phyloP scores from a whole-genome alignment of 2,888 invertebrate genomes.

The Apocheima hispidaria region DNA sequence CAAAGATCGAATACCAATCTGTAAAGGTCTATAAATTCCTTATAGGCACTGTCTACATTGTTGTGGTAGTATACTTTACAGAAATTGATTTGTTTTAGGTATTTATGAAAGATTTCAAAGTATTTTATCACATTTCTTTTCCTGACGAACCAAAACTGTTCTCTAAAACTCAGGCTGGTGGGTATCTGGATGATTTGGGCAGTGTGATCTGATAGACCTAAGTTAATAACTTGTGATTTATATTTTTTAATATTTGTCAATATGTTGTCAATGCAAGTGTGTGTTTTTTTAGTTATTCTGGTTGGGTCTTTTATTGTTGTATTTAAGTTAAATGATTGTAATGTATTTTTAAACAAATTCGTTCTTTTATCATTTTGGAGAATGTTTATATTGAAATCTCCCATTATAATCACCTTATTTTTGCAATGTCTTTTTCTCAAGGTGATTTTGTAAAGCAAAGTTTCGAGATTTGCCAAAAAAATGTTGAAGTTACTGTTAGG shows the following conservation, averaged over 20 bases:
- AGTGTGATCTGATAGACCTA: conserved; percentile 2
- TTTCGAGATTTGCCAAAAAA: not conserved
- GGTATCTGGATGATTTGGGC: not conserved
- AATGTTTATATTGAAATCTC: not conserved
- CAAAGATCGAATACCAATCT: not conserved
- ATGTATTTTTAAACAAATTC: not conserved
- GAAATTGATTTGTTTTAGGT: not conserved
- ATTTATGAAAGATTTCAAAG: not conserved
- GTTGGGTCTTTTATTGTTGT: not conserved
- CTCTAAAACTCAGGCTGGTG: not conserved
- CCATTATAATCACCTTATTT: not conserved
- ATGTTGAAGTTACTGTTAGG: conserved; percentile 2
- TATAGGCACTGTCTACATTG: not conserved
- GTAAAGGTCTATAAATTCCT: conserved; percentile 1
- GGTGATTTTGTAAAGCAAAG: not conserved
- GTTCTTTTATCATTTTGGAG: not conserved
- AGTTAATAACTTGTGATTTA: not conserved
- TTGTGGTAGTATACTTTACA: not conserved
- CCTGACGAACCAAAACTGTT: not conserved
- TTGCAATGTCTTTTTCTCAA: not conserved
- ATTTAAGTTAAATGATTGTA: not conserved
- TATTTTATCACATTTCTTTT: not conserved
- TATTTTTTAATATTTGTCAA: not conserved
- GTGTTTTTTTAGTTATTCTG: not conserved
- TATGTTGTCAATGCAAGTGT: conserved; percentile 3